Evolutionary conservation across 2,888 invertebrate genomes (phyloP), one percentile per base, ranked within the genome.

Genomic region (Nomada lathburiana): DNA sequence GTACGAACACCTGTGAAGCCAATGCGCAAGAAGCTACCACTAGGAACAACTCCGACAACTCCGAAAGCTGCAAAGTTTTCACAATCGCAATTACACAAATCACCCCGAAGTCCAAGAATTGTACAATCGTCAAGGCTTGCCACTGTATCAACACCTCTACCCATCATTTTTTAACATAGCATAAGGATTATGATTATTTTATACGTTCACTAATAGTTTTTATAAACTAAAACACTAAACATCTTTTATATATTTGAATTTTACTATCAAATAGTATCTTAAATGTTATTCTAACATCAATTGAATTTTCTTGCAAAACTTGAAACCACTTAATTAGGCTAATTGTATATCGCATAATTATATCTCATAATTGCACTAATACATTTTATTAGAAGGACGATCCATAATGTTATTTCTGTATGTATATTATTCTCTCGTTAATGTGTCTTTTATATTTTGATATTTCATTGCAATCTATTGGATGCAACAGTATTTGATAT

Each of bases 1-100:
- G 20, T 86, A 9, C 81, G 88, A 72, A 91, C 90, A 11, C 90
- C 92, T 5, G 84, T 81, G 2, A 94, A 94, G 73, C 93, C 94
- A 0, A 44, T 90, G 52, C 84, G 93, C 29, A 92, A 88, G 64
- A 87, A 92, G 60, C 67, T 91, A 11, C 73, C 85, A 0, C 0
- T 84, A 0, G 26, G 76, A 2, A 83, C 81, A 36, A 89, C 90
- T 26, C 83, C 91, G 16, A 79, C 18, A 29, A 1, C 55, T 11
- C 20, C 47, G 13, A 77, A 85, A 29, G 0, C 55, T 2, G 2
- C 47, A 18, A 77, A 85, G 36, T 60, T 57, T 2, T 71, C 77
- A 4, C 59, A 73, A 5, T 82, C 76, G 2, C 74, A 69, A 11
- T 70, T 79, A 5, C 64, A 72, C 10, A 85, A 78, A 76, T 23